Base-by-base conservation (phyloP, 2,888 invertebrate species). In the Eupithecia vulgata region DNA sequence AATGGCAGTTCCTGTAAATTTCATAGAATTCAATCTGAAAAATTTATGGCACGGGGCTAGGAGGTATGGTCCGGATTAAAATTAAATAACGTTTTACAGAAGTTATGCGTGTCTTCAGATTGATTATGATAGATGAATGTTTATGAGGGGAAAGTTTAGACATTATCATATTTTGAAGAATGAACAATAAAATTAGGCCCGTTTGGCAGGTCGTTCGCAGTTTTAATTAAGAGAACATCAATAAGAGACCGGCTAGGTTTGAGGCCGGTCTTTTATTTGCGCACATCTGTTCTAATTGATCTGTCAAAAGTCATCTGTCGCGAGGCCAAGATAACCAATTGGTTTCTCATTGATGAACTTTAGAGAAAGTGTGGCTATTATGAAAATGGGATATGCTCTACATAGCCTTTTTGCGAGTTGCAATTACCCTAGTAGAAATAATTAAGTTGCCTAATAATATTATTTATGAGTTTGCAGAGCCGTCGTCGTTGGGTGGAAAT, bases 291-390 rank as follows among this genome's bases (percentile, higher is more conserved):
- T 83, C 81, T 90, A 88, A 91, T 90, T 88, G 85, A 83, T 82
- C 87, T 91, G 91, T 91, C 91, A 88, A 88, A 91, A 88, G 81
- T 84, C 85, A 88, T 88, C 85, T 85, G 82, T 83, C 79, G 79
- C 75, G 78, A 25, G 21, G 21, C 6, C 4, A 65, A 21, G 21
- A 88, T 87, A 86, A 84, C 83, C 83, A 88, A 88, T 88, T 87
- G 85, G 83, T 82, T 80, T 79, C 79, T 81, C 87, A 85, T 88
- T 83, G 84, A 87, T 90, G 85, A 88, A 84, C 80, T 83, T 68
- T 72, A 81, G 86, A 82, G 90, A 90, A 90, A 90, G 89, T 84
- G 12, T 37, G 37, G 21, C 35, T 62, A 37, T 64, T 64, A 72
- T 61, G 61, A n/a, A 75, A 72, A 78, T 74, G 57, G 70, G 78